Evolutionary conservation across 2,888 invertebrate species (phyloP).

Genomic region (Spilarctia lutea): DNA sequence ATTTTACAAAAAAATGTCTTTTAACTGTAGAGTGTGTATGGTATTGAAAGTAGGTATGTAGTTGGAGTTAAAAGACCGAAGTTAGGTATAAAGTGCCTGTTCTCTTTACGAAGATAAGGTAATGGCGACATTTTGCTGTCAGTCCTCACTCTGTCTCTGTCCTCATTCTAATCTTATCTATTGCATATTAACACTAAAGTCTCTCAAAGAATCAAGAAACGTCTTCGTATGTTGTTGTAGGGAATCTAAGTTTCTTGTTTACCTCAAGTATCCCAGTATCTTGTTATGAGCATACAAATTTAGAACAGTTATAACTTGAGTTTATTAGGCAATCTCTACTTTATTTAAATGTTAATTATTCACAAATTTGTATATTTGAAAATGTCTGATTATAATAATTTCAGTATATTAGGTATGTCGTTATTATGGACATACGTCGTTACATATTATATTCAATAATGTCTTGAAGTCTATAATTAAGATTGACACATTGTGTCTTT

Average conservation of each 20-base stretch:
- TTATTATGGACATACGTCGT: background rate
- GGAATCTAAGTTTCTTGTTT: slow-evolving; percentile 60
- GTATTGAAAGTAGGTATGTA: slow-evolving; percentile 18
- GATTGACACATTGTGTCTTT: background rate
- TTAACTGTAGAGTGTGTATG: slow-evolving; percentile 29
- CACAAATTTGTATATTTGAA: background rate
- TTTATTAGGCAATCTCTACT: slow-evolving; percentile 61
- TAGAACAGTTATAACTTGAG: slow-evolving; percentile 68
- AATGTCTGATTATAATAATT: background rate
- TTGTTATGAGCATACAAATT: slow-evolving; percentile 65
- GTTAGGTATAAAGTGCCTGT: slow-evolving; percentile 12
- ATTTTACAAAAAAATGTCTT: slow-evolving; percentile 54
- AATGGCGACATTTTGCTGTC: slow-evolving; percentile 10
- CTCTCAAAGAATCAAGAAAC: slow-evolving; percentile 53
- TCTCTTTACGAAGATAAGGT: slow-evolving; percentile 23
- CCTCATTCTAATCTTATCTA: slow-evolving; percentile 45
- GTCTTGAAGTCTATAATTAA: background rate
- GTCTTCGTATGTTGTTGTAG: slow-evolving; percentile 44
- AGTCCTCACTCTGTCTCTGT: slow-evolving; percentile 33
- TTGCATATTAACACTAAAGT: slow-evolving; percentile 49
- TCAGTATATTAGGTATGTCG: background rate
- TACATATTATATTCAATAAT: background rate
- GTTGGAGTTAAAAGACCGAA: slow-evolving; percentile 20
- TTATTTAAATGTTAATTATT: background rate
- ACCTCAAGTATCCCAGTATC: slow-evolving; percentile 59